Evolutionary conservation across 2,797 vertebrate genomes (phyloP), one percentile per base, ranked within the genome.

Genomic region (Atherinosoma microstoma): DNA sequence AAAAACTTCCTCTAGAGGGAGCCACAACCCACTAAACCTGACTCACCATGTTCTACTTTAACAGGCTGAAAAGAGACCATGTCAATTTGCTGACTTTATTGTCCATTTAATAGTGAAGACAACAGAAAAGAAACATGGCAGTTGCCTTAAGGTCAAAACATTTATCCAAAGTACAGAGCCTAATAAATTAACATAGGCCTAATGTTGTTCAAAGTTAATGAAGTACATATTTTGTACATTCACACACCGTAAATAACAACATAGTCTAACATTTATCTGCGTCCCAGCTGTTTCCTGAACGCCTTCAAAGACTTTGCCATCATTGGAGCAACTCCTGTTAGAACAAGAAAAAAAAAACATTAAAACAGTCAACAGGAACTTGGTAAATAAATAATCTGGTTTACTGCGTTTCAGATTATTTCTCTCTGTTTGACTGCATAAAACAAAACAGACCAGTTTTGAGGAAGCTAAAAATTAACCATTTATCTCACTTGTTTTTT

Each of bases 261-360:
- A 70, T 73, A 38, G 34, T 68, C n/a, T 29, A 54, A 57, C 7
- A 22, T 89, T 94, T 70, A 95, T 90, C 93, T 87, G 34, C 91
- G 92, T 69, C 93, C 93, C 61, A 93, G 64, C 85, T 94, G 93
- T 36, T 91, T 97, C 90, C 92, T 96, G 85, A 96, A 94, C 1
- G 93, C 93, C 89, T 93, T 96, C 79, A 97, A 81, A 56, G 96
- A 95, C 88, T 97, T 97, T 64, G 92, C 96, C 96, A 97, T 97
- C 89, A 97, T 96, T 72, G 96, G 97, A 76, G 95, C 96, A 15
- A 96, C 92, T 93, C 92, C 97, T 97, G 85, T 68, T 18, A 76
- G 34, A 71, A 77, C 9, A 69, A 67, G 1, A 67, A 58, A 29
- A 6, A 8, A 59, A 62, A 38, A 51, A 24, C 35, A 45, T 47